Base-by-base conservation (phyloP, 2,888 invertebrate genomes). In the Hydraecia micacea region DNA sequence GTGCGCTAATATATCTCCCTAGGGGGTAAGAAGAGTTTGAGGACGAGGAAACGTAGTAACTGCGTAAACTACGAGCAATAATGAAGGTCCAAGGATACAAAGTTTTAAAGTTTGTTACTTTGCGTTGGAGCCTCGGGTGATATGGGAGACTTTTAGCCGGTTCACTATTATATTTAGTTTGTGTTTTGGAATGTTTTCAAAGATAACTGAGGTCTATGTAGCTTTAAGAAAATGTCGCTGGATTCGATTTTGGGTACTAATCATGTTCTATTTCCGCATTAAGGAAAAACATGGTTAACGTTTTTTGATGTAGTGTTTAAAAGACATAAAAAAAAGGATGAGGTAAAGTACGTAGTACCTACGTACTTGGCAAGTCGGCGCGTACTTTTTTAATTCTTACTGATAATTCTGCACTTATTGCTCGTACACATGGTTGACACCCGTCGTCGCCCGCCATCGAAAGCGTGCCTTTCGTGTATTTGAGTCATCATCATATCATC, bases 21-120 rank as follows among this genome's bases (percentile, higher is more conserved):
- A 7, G 66, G 42, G 63, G 42, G 66, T 75, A 39, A 83, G 72
- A 79, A 79, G 86, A 68, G 76, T 72, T 83, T n/a, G 39, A 73
- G 80, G 32, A 67, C 60, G 46, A 85, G 81, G 62, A 70, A 82
- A 52, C 46, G n/a, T 49, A 71, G 49, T 68, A 32, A 60, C 60
- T 42, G 11, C 9, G 70, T 73, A 70, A 74, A 83, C 73, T 83
- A 58, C 63, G 62, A 55, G 36, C 36, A 28, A 74, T 83, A 85
- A 85, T 81, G 70, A 63, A 65, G 73, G 68, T 77, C 52, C 71
- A 74, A 77, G 62, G 73, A 76, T 62, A 25, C 25, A 21, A 66
- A 81, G 73, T 77, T 73, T 73, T 42, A 42, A 67, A 63, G 55
- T 80, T 81, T 71, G 52, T 46, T 55, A 28, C 32, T 62, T 70